phyloP scores from a whole-genome alignment of 37 sponge, comb jelly and placozoan genomes.

The Axinella damicornis region DNA sequence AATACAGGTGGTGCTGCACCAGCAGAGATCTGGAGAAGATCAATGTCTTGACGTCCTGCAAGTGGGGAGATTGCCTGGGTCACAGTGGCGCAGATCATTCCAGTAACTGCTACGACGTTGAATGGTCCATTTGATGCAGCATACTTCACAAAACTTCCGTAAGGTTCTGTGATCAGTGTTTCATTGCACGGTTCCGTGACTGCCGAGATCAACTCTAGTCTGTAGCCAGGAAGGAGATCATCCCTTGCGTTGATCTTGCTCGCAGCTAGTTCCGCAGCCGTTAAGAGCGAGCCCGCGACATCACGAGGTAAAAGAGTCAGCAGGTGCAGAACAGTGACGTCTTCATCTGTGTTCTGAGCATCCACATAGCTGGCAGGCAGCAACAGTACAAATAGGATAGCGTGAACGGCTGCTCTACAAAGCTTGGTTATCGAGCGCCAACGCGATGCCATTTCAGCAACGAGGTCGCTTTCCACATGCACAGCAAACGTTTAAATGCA shows the following conservation, averaged over 20 bases:
- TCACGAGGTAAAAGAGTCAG: too few species aligned
- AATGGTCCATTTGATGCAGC: not conserved
- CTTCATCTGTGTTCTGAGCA: too few species aligned
- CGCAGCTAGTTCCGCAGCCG: not conserved
- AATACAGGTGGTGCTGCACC: slow-evolving; percentile 17
- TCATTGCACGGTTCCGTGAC: slow-evolving; percentile 3
- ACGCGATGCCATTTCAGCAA: too few species aligned
- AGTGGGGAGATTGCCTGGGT: slow-evolving; percentile 14
- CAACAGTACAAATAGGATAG: too few species aligned
- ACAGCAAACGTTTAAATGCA: too few species aligned
- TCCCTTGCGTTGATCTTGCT: slow-evolving; percentile 26
- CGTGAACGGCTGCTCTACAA: too few species aligned
- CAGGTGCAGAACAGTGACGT: too few species aligned
- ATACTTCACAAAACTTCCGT: slow-evolving; percentile 8
- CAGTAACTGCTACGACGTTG: slow-evolving; percentile 22
- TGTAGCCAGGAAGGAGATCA: slow-evolving; percentile 16
- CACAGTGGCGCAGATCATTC: slow-evolving; percentile 34
- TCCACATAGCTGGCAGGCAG: too few species aligned
- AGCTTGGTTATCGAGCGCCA: too few species aligned
- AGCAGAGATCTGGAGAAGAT: slow-evolving; percentile 23
- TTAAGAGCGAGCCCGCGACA: too few species aligned
- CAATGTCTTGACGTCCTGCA: not conserved
- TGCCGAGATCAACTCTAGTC: slow-evolving; percentile 31
- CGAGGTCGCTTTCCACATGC: too few species aligned
- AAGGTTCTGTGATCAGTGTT: not conserved